Evolutionary conservation across 2,888 invertebrate species (phyloP).

Genomic region (Uloborus plumipes): DNA sequence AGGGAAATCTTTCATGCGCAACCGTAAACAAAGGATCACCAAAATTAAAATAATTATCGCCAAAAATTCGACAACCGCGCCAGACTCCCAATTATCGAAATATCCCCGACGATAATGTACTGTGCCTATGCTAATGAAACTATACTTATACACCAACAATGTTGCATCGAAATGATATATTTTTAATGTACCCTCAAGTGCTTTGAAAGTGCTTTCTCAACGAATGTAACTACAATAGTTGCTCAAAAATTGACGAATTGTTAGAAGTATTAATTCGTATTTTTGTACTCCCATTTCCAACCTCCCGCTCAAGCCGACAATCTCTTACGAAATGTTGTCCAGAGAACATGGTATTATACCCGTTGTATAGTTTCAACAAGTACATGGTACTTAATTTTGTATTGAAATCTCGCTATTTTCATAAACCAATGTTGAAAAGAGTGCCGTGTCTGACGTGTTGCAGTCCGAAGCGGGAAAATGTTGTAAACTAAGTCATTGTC

Average conservation of each 20-base stretch:
- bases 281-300: slow-evolving; percentile 26
- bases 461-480: slow-evolving; percentile 15
- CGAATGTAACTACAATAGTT: slow-evolving; percentile 14
- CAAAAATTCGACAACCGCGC: too few species aligned
- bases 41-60: too few species aligned
- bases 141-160: background rate
- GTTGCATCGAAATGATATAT: background rate
- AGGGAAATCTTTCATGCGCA: too few species aligned
- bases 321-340: slow-evolving; percentile 8
- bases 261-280: slow-evolving; percentile 16
- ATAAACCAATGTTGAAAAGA: slow-evolving; percentile 16
- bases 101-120: too few species aligned
- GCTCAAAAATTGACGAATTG: slow-evolving; percentile 18
- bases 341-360: slow-evolving; percentile 9
- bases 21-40: too few species aligned
- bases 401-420: slow-evolving; percentile 36
- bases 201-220: background rate
- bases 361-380: slow-evolving; percentile 18
- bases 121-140: slow-evolving; percentile 7
- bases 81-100: too few species aligned
- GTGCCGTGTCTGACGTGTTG: slow-evolving; percentile 7
- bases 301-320: slow-evolving; percentile 38
- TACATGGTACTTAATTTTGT: slow-evolving; percentile 52
- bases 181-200: background rate
- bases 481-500: slow-evolving; percentile 58